Percentiles rank a stretch among this genome's conserved stretches.
Evolutionary conservation across 2,888 invertebrate genomes (phyloP).

Genomic region (Timema cristinae): DNA sequence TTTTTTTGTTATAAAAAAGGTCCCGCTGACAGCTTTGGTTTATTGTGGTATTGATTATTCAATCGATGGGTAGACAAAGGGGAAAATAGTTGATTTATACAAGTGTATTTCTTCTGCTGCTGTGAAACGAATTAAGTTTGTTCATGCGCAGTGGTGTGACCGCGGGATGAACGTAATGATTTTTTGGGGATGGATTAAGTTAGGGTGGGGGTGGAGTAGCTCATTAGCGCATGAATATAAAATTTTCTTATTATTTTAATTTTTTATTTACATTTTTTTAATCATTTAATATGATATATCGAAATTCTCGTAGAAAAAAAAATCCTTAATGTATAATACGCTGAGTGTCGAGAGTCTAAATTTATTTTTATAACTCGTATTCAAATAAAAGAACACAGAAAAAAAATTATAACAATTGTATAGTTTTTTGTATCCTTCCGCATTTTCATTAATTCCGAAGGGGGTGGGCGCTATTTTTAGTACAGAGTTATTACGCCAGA

Average conservation of each 20-base stretch:
- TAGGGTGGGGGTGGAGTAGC: slow-evolving; percentile 40
- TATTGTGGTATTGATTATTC: slow-evolving; percentile 49
- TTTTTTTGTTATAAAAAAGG: too few relatives aligned
- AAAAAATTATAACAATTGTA: slow-evolving; percentile 21
- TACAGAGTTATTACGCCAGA: slow-evolving; percentile 61
- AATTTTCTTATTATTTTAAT: slow-evolving; percentile 47
- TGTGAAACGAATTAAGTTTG: slow-evolving; percentile 32
- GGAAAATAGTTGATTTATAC: slow-evolving; percentile 25
- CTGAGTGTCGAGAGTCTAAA: too few relatives aligned
- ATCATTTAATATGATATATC: slow-evolving; percentile 13
- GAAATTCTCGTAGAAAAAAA: too few relatives aligned
- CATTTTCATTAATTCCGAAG: slow-evolving; percentile 50
- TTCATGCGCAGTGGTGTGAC: slow-evolving; percentile 35
- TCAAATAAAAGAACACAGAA: too few relatives aligned
- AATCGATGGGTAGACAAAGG: slow-evolving; percentile 37
- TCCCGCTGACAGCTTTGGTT: slow-evolving; percentile 19
- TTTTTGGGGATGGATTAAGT: slow-evolving; percentile 60
- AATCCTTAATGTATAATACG: too few relatives aligned
- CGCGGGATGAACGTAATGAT: slow-evolving; percentile 75
- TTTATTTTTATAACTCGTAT: too few relatives aligned
- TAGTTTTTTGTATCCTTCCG: slow-evolving; percentile 32
- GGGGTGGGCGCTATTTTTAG: slow-evolving; percentile 60
- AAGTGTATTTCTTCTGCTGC: slow-evolving; percentile 26
- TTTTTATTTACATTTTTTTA: slow-evolving; percentile 15
- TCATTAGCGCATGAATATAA: slow-evolving; percentile 65